Evolutionary conservation across 92 coral and sea anemone species (phyloP), one percentile per base, ranked within the genome.

Genomic region (Chrysogorgia sp.): DNA sequence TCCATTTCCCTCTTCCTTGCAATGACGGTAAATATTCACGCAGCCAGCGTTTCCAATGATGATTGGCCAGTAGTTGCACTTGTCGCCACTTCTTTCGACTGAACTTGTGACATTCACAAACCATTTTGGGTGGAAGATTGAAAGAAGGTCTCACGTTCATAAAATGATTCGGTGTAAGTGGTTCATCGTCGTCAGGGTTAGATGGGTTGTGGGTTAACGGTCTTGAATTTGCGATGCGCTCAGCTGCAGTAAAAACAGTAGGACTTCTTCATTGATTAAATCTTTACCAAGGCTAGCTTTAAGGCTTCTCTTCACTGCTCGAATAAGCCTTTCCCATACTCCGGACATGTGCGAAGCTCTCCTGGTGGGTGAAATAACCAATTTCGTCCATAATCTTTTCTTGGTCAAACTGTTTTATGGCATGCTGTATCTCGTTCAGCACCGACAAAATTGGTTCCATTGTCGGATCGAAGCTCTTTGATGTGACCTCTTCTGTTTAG

Each of bases 301-400:
- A 37, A 84, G 62, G 58, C 88, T 84, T 61, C 88, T 57, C 69
- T 84, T 88, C 2, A 84, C 86, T 6, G 81, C 33, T 50, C 83
- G 63, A 0, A 88, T 88, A 7, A 88, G 33, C 49, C 91, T 68
- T 63, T 88, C 91, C 91, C 91, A 88, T 10, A 84, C 91, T 19
- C 86, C 86, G 1, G 86, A 84, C 88, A 81, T 80, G 69, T 84
- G 89, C 10, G 84, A 78, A 7, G 92, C n/a, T n/a, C 89, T 58
- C 82, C 84, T 19, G 89, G 88, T 14, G 86, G 86, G 78, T 88
- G 86, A 56, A 88, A 88, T 15, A 65, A 75, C 88, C 88, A 88
- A 14, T 75, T 80, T 84, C 69, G 32, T 21, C 29, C 20, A 17
- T 66, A 21, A 82, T 74, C 71, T 88, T 76, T 10, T 28, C 81